Evolutionary conservation across 1,140 invertebrate genomes (phyloP).

Genomic region (Doryteuthis pealeii): DNA sequence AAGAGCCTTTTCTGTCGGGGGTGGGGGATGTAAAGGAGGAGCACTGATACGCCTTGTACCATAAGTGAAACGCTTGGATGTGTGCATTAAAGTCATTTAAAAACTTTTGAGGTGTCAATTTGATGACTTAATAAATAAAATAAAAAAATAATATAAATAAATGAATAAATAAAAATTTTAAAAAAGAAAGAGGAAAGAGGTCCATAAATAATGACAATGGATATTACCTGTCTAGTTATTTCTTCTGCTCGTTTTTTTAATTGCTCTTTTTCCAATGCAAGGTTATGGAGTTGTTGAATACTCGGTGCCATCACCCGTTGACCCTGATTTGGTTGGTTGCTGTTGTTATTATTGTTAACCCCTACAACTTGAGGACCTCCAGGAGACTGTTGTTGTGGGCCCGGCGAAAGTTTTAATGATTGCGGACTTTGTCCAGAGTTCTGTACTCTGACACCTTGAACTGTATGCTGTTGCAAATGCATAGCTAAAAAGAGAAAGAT

Average conservation of each 20-base stretch:
- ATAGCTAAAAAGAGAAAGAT: conserved; percentile 27
- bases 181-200: no score
- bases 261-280: conserved; percentile 83
- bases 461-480: conserved; percentile 30
- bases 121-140: no score
- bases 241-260: conserved; percentile 85
- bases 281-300: conserved; percentile 67
- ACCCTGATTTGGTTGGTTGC: conserved; percentile 65
- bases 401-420: not conserved
- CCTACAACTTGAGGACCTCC: not conserved
- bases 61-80: no score
- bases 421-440: conserved; percentile 5
- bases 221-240: conserved; percentile 76
- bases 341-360: conserved; percentile 71
- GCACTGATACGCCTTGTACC: no score
- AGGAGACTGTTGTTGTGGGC: conserved; percentile 11
- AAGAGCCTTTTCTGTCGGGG: no score
- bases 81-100: no score
- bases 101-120: no score
- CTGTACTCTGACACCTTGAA: not conserved
- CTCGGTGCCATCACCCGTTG: conserved; percentile 12
- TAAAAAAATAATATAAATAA: no score
- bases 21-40: no score
- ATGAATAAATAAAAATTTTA: no score
- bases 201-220: no score